Evolutionary conservation across 2,888 invertebrate species (phyloP), one percentile per base, ranked within the genome.

Genomic region (Erebia epiphron): DNA sequence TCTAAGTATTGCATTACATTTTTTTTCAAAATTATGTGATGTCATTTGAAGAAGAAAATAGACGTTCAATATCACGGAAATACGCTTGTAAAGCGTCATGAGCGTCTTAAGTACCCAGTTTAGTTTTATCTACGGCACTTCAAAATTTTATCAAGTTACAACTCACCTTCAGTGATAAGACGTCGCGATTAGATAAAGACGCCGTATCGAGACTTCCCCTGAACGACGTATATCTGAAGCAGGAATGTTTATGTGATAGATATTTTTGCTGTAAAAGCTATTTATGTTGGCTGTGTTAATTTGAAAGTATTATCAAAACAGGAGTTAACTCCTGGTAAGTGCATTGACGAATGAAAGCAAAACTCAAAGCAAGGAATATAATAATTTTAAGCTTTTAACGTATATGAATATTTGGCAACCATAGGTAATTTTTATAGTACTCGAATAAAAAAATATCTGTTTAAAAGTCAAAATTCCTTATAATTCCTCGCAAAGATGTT

Each of bases 161-260:
- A 79, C 78, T 80, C 70, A 74, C 67, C 72, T 76, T 75, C 70
- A 73, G 71, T 66, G 78, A 80, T 80, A 78, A 79, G 73, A 73
- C 69, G 61, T 69, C 56, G 67, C 70, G 85, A 84, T 84, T 83
- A 84, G 85, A 85, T 84, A 83, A 79, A 79, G 79, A 75, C 72
- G 71, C 46, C 68, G 64, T 62, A 57, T 73, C 57, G 41, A 35
- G 71, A 68, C 58, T 63, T 71, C 70, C 67, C 60, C 50, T 46
- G 58, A 41, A 52, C 68, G 62, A 56, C 46, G 61, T 18, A 67
- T 67, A 63, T 49, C 57, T 71, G 16, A 60, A 69, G 21, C 52
- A 65, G 41, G 41, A 64, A 70, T 67, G 61, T 64, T 57, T 69
- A 43, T 64, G 67, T 61, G 67, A n/a, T 50, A 68, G 61, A 54